Conservation (phyloP, 2,888 invertebrate genomes). For the Ethmia dodecea region DNA sequence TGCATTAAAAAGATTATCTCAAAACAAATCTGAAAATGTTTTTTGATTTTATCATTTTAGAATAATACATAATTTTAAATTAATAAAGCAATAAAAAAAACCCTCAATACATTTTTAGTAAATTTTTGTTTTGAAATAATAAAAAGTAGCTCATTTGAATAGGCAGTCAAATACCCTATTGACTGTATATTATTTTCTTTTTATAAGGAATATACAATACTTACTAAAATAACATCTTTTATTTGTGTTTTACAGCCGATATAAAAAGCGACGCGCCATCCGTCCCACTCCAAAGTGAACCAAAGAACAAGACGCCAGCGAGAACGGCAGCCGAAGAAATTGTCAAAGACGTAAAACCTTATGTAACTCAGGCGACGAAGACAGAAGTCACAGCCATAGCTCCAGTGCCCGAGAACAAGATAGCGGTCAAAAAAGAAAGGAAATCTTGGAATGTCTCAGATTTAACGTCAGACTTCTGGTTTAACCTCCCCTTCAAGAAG, state of each 20-base stretch:
- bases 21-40: no score
- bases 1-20: no score
- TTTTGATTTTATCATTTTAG: no score
- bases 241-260: neutral
- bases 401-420: no score
- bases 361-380: neutral
- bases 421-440: slow-evolving; percentile 32
- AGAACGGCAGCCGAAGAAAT: neutral
- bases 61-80: no score
- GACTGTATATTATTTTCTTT: no score
- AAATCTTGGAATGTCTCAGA: slow-evolving; percentile 59
- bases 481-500: slow-evolving; percentile 52
- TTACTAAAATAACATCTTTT: neutral
- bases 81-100: no score
- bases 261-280: neutral
- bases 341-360: neutral
- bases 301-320: neutral
- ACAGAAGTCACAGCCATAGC: neutral
- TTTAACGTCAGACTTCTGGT: slow-evolving; percentile 54
- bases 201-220: no score
- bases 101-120: no score
- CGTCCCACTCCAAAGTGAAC: neutral
- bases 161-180: no score
- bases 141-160: no score
- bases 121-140: no score